phyloP scores from a whole-genome alignment of 2,113 vertebrate genomes.

The human (Homo sapiens) region DNA sequence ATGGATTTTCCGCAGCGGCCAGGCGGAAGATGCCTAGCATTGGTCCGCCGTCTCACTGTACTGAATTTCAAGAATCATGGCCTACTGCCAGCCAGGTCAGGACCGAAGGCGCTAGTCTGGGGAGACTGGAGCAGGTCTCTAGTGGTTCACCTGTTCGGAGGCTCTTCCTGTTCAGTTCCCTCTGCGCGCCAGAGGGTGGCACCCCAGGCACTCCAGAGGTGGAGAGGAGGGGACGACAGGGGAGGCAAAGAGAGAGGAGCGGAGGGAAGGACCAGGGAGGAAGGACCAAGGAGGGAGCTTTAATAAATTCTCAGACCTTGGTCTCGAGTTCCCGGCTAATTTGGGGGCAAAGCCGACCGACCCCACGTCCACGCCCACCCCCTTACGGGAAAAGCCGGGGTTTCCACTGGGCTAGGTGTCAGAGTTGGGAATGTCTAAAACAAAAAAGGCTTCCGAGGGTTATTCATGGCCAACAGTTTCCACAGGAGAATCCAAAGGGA shows the following conservation, averaged over 20 bases:
- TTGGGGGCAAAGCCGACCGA: not conserved
- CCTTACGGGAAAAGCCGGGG: not conserved
- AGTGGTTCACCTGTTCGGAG: not conserved
- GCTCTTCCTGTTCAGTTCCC: conserved; percentile 58
- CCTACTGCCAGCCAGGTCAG: not conserved
- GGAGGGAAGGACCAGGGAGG: not conserved
- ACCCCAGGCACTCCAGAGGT: conserved; percentile 56
- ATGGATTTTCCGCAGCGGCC: not conserved
- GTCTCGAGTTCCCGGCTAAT: not conserved
- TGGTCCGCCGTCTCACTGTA: not conserved
- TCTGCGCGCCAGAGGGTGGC: conserved; percentile 70
- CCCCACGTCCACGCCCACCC: not conserved
- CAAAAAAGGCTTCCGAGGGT: not conserved
- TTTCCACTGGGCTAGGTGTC: not conserved
- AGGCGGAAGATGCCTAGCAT: not conserved
- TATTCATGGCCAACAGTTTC: not conserved
- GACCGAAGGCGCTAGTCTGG: no score
- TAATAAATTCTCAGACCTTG: not conserved
- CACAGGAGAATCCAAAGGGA: not conserved
- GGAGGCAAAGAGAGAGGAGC: not conserved
- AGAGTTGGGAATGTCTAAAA: not conserved
- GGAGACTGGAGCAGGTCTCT: not conserved
- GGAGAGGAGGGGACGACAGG: not conserved
- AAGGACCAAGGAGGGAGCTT: not conserved
- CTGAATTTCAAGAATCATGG: not conserved